These are phyloP conservation scores for Agrilus mali DNA, from an alignment of 2,888 invertebrate species.

Conservation along the genomic window DNA sequence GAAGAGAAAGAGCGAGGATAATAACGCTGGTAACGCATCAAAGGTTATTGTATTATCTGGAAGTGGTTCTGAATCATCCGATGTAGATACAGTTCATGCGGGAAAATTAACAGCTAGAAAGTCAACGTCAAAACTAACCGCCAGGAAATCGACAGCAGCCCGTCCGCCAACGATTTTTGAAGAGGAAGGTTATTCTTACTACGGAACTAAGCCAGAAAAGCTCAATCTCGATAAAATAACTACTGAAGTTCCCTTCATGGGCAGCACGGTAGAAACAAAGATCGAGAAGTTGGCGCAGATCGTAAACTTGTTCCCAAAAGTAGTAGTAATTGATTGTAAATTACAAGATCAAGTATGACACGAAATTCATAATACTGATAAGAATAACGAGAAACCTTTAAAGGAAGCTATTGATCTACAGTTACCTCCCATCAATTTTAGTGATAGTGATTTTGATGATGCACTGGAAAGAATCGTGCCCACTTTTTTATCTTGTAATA, in stretches of 20 bases:
- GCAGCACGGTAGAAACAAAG: slow-evolving; percentile 37
- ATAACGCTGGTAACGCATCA: neutral
- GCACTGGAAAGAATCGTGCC: slow-evolving; percentile 20
- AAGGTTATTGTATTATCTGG: neutral
- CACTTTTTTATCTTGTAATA: slow-evolving; percentile 9
- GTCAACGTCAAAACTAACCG: slow-evolving; percentile 8
- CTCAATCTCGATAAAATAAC: slow-evolving; percentile 34
- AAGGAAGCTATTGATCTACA: neutral
- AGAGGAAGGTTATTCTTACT: slow-evolving; percentile 35
- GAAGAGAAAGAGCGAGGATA: neutral
- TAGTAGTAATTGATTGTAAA: slow-evolving; percentile 33
- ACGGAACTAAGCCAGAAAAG: slow-evolving; percentile 33
- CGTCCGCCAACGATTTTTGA: slow-evolving; percentile 15
- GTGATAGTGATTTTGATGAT: slow-evolving; percentile 15
- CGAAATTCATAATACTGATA: neutral
- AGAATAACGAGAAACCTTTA: neutral
- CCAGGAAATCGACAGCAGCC: slow-evolving; percentile 32
- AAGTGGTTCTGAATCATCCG: slow-evolving; percentile 1
- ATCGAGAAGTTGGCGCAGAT: slow-evolving; percentile 39
- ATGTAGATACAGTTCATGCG: neutral
- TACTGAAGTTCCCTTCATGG: slow-evolving; percentile 41
- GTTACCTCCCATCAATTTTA: slow-evolving; percentile 11
- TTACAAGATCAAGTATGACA: slow-evolving; percentile 6
- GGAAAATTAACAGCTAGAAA: slow-evolving; percentile 7
- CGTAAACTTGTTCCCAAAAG: slow-evolving; percentile 38